Evolutionary conservation across 64 coral and sea anemone species (phyloP), one percentile per base, ranked within the genome.

Genomic region (Stichodactyla mertensii): DNA sequence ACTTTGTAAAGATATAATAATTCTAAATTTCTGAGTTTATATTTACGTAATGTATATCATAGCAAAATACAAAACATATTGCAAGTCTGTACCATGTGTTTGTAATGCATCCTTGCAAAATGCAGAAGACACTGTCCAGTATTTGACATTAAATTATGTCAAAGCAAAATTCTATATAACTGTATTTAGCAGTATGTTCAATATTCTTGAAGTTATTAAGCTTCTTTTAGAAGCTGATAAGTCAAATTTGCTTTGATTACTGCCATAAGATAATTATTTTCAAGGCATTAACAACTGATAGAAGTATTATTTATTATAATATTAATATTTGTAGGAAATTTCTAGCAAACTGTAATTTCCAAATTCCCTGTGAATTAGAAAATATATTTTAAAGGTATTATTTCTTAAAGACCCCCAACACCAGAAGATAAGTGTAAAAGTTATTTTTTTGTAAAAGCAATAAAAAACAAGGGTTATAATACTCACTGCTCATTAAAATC

Each of bases 401-500:
- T 22, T 20, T 2, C 7, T 27, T 13, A 10, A 74, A 9, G 0
- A 74, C 2, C 9, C 56, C 9, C 14, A 74, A 26, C 24, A 74
- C 2, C 11, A 74, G 10, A 11, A 2, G 10, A 31, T 66, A 62
- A 70, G 22, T 22, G 6, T 74, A 9, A 74, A n/a, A 74, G 69
- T 27, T 74, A 8, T 2, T 58, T 11, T 58, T 11, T 71, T 7
- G n/a, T 12, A 81, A 54, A 54, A 1, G 19, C 62, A 81, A 0
- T 81, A 53, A 19, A 74, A 81, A 55, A 81, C 0, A 81, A 54
- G 26, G 51, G 4, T 19, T 81, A 9, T 20, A 81, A 55, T 87
- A 97, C 94, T 97, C 87, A 97, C 94, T 97, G 91, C 83, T 97
- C 91, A 45, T 90, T 57, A 45, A 97, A 97, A 97, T 97, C 94